Base-by-base conservation (phyloP, 2,888 invertebrate genomes). In the Coenonympha arcania region DNA sequence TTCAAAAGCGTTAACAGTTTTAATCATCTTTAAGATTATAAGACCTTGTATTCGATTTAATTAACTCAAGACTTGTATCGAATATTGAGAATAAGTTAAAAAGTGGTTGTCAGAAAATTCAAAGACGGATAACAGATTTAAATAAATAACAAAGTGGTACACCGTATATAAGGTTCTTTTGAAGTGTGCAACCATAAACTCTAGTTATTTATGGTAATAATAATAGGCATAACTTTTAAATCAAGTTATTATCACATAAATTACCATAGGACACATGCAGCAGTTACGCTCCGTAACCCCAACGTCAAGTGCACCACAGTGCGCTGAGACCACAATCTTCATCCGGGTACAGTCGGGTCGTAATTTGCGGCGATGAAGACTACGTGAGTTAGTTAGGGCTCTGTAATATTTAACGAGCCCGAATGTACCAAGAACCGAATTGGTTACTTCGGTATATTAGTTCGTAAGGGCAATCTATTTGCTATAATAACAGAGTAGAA, bases 361-460 rank as follows among this genome's bases (percentile, higher is more conserved):
- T 45, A 37, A 45, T 45, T 45, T 45, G 45, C 36, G 45, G 45
- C 45, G 45, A 45, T 45, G 45, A 45, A 45, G 45, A 45, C 45
- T 45, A 44, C 44, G 44, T 44, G 44, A 44, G 44, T 44, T 44
- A 44, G 44, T 44, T 44, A 44, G 34, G 44, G 44, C 16, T 44
- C 34, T 34, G 44, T 44, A 44, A 44, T 44, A 44, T 44, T 44
- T 44, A 44, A 44, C 44, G 44, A 44, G 44, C 22, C 11, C 34
- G 34, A 44, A n/a, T 44, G 44, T 44, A 44, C 26, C 34, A n/a
- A n/a, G n/a, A n/a, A n/a, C 22, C 31, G 4, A 24, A 26, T 34
- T 36, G 44, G 44, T 44, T 34, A 44, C 44, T 18, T 30, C 31
- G 43, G 22, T 16, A 20, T 22, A 22, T 33, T 19, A 18, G 28